These are phyloP conservation scores for Nixonia krombeini DNA, from an alignment of 1,140 invertebrate genomes.

Conservation along the genomic window DNA sequence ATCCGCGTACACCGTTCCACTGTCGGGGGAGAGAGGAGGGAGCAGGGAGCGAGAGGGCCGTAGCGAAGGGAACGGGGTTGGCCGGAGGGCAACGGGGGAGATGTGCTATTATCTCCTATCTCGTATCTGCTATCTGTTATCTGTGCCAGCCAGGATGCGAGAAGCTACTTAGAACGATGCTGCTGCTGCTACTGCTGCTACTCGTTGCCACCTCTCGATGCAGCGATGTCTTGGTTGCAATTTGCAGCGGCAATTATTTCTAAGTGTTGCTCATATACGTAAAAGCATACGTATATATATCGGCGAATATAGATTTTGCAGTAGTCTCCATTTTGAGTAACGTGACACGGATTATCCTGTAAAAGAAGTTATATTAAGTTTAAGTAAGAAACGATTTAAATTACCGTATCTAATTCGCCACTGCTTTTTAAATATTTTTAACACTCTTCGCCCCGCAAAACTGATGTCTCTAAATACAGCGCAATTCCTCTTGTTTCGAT, in stretches of 20 bases:
- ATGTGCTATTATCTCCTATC: slow-evolving; percentile 15
- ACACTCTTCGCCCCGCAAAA: too few species aligned
- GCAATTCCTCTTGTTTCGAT: slow-evolving; percentile 46
- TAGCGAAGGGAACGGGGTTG: slow-evolving; percentile 1
- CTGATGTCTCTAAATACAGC: too few species aligned
- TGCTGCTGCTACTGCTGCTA: too few species aligned
- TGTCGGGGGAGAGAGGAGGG: slow-evolving; percentile 7
- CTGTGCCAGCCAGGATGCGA: slow-evolving; percentile 1
- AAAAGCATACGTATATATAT: too few species aligned
- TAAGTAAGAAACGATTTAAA: too few species aligned
- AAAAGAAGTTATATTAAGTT: too few species aligned
- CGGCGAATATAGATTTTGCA: too few species aligned
- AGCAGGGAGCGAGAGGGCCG: slow-evolving; percentile 4
- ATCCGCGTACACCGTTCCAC: slow-evolving; percentile 22
- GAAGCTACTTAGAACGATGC: slow-evolving; percentile 9
- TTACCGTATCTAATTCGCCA: too few species aligned
- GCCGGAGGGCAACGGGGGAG: not conserved
- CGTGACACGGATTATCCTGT: too few species aligned
- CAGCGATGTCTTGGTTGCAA: not conserved
- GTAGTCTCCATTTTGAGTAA: too few species aligned
- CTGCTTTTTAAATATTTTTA: too few species aligned
- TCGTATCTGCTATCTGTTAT: slow-evolving; percentile 2
- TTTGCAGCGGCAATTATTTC: too few species aligned
- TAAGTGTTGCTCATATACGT: not conserved
- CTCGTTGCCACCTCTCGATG: not conserved